Evolutionary conservation across 2,113 vertebrate species (phyloP).

Genomic region (Marmota flaviventris): DNA sequence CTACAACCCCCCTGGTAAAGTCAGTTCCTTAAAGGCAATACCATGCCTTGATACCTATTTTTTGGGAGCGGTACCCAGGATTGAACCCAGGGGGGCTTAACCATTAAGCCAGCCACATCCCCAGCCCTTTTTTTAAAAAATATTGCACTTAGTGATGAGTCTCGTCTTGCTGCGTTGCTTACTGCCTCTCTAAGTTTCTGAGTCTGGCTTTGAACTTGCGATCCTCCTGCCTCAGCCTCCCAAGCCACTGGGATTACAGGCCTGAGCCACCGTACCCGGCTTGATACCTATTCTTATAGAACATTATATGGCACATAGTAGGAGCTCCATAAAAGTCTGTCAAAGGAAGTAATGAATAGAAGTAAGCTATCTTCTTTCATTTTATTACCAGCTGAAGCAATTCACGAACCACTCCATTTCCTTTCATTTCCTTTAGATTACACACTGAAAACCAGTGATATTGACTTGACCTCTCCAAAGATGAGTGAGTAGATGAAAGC

Average conservation of each 20-base stretch:
- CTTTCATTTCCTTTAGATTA: slow-evolving; percentile 44
- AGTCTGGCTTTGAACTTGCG: neutral
- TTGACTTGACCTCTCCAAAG: slow-evolving; percentile 68
- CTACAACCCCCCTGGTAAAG: neutral
- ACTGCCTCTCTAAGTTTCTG: neutral
- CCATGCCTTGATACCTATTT: neutral
- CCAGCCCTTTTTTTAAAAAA: neutral
- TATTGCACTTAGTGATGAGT: neutral
- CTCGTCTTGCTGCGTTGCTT: neutral
- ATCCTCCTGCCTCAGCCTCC: neutral
- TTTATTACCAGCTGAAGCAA: slow-evolving; percentile 5
- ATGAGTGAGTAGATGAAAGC: slow-evolving; percentile 19
- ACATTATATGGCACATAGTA: slow-evolving; percentile 26
- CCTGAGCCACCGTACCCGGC: neutral
- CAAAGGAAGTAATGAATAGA: slow-evolving; percentile 4
- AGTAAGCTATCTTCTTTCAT: neutral
- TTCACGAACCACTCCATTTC: slow-evolving; percentile 44
- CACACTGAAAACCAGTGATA: slow-evolving; percentile 47
- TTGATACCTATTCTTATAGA: neutral
- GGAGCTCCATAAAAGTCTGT: slow-evolving; percentile 30
- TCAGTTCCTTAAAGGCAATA: slow-evolving; percentile 44
- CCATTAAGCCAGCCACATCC: neutral
- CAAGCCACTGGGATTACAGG: neutral
- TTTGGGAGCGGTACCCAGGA: neutral
- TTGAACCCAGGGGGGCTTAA: neutral